Conservation (phyloP, 2,113 vertebrate genomes). For the Falcunculus frontatus region DNA sequence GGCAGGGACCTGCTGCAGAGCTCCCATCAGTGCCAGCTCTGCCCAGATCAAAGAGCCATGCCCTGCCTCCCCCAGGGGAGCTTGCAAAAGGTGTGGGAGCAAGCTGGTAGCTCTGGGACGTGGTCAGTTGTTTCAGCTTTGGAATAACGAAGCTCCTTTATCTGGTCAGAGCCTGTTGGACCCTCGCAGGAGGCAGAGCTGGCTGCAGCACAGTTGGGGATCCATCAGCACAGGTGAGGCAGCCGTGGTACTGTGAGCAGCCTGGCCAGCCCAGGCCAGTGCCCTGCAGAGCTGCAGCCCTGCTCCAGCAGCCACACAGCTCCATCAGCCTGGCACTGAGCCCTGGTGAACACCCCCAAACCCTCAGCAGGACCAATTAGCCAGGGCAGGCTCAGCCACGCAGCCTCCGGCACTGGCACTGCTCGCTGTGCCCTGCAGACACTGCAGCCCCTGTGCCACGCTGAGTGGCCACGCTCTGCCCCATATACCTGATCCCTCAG, state of each 20-base stretch:
- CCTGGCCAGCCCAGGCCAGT: background rate
- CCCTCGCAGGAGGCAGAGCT: background rate
- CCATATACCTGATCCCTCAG: background rate
- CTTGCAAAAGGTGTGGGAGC: background rate
- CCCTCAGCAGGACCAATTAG: slow-evolving; percentile 32
- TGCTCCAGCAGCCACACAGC: background rate
- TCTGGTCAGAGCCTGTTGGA: background rate
- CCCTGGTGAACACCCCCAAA: background rate
- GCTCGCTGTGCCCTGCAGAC: background rate
- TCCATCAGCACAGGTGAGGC: rapidly evolving
- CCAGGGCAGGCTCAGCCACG: background rate
- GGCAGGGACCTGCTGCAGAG: background rate
- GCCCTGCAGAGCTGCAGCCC: background rate
- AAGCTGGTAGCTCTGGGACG: background rate
- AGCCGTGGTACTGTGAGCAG: background rate
- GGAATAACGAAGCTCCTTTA: background rate
- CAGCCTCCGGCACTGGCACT: background rate
- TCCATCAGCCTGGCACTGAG: slow-evolving; percentile 10
- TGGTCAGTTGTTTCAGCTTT: background rate
- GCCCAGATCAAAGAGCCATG: background rate
- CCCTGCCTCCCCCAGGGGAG: background rate
- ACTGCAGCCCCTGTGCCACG: background rate
- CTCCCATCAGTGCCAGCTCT: background rate
- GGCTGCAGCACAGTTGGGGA: rapidly evolving
- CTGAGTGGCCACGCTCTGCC: background rate